Conservation (phyloP, 2,888 invertebrate genomes). For the Emmelina monodactyla region DNA sequence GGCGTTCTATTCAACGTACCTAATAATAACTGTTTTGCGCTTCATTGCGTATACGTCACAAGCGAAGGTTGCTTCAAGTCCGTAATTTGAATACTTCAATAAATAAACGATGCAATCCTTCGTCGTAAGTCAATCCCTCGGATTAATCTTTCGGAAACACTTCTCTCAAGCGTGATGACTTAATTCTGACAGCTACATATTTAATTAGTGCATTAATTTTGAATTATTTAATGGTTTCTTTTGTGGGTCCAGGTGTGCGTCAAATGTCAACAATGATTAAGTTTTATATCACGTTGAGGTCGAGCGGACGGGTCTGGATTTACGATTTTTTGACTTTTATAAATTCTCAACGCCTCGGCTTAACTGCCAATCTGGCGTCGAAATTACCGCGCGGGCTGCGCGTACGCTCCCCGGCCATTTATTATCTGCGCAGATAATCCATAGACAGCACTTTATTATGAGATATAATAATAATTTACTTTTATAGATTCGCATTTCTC, state of each 20-base stretch:
- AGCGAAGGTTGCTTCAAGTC: too few relatives aligned
- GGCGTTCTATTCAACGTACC: too few relatives aligned
- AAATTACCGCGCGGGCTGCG: constrained; percentile 53
- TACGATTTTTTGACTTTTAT: constrained; percentile 60
- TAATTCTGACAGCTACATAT: constrained; percentile 53
- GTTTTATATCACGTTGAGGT: constrained; percentile 45
- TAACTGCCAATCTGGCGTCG: constrained; percentile 48
- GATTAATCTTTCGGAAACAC: constrained; percentile 51
- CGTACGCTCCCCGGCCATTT: constrained; percentile 46
- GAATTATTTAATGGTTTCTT: constrained; percentile 48
- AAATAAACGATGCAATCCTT: too few relatives aligned
- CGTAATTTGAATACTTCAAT: too few relatives aligned
- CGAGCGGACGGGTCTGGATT: constrained; percentile 31
- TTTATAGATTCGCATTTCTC: constrained; percentile 61
- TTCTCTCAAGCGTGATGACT: constrained; percentile 39
- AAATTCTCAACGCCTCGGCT: constrained; percentile 51
- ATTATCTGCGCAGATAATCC: constrained; percentile 58
- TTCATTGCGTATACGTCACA: too few relatives aligned
- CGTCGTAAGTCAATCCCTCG: constrained; percentile 56
- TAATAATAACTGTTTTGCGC: too few relatives aligned
- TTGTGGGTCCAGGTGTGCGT: constrained; percentile 52
- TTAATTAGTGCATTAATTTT: constrained; percentile 61
- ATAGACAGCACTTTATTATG: constrained; percentile 61
- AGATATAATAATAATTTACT: constrained; percentile 65
- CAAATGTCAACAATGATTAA: constrained; percentile 61